Evolutionary conservation across 2,113 vertebrate genomes (phyloP), one percentile per base, ranked within the genome.

Genomic region (Vimba vimba): DNA sequence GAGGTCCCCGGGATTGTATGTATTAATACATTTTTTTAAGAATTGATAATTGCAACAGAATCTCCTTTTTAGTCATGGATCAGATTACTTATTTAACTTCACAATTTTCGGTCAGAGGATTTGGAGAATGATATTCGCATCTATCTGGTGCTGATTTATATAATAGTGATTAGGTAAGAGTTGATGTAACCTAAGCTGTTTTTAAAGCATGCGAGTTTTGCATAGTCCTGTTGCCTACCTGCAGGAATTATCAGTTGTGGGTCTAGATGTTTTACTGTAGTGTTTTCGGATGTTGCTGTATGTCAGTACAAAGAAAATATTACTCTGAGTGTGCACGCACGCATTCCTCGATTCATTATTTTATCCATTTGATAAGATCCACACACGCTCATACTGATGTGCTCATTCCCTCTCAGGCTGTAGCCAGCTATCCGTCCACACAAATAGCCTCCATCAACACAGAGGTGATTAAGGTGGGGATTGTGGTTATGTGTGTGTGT

Each of bases 371-470:
- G 36, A 30, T 47, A 39, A 64, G 59, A 30, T 64, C 59, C n/a
- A 3, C 39, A 25, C 71, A 77, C 62, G 89, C 89, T 88, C 86
- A 89, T 90, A 90, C 90, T n/a, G 86, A 45, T 39, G 71, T 88
- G 73, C 86, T 69, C 78, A 90, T 21, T 87, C 12, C 25, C 19
- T 50, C 60, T 69, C 45, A 60, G 55, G 36, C 50, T 30, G 8
- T 84, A 88, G 90, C 88, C 85, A 73, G 92, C 88, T 89, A 87
- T 86, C 86, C 79, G 50, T 60, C 79, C 79, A 80, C 59, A 80
- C 79, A 80, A 64, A 80, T 80, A 80, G 79, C 79, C 79, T 66
- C 79, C 79, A 80, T 80, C n/a, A 80, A 64, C 59, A 64, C 13
- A 64, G 59, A 66, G 79, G 79, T 80, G 79, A 80, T 80, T 80